These are phyloP conservation scores for Brachirus orientalis DNA, from an alignment of 2,113 vertebrate genomes.

Conservation along the genomic window DNA sequence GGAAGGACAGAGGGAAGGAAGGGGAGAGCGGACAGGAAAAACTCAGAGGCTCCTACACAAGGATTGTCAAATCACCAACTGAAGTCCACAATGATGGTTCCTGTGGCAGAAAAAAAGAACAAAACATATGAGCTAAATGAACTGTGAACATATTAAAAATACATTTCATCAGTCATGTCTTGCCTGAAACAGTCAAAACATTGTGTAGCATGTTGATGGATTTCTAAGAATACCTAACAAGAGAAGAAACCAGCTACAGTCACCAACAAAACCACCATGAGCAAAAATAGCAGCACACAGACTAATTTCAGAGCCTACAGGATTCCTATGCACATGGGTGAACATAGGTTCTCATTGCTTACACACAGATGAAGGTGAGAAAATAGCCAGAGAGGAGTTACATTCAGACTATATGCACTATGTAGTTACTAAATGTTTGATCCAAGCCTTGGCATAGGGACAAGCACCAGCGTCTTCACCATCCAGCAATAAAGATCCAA, in stretches of 20 bases:
- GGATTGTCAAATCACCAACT: slow-evolving; percentile 51
- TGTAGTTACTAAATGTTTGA: slow-evolving; percentile 5
- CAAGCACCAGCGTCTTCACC: slow-evolving; percentile 23
- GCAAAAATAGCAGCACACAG: slow-evolving; percentile 3
- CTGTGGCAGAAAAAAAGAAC: slow-evolving; percentile 41
- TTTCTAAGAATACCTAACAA: slow-evolving; percentile 11
- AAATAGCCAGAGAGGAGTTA: background rate
- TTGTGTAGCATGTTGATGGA: background rate
- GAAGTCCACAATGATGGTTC: slow-evolving; percentile 65
- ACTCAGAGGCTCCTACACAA: slow-evolving; percentile 51
- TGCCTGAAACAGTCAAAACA: slow-evolving; percentile 9
- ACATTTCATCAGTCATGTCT: background rate
- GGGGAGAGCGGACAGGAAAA: slow-evolving; percentile 44
- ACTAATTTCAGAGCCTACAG: slow-evolving; percentile 9
- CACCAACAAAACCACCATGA: slow-evolving; percentile 9
- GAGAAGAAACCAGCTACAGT: slow-evolving; percentile 15
- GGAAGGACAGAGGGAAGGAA: slow-evolving; percentile 41
- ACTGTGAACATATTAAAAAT: slow-evolving; percentile 1
- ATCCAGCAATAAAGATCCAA: slow-evolving; percentile 47
- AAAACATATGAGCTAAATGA: background rate
- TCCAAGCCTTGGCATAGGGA: slow-evolving; percentile 22
- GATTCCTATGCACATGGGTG: slow-evolving; percentile 22
- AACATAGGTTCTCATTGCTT: slow-evolving; percentile 19
- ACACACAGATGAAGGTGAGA: slow-evolving; percentile 28
- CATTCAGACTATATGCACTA: slow-evolving; percentile 18